A percentile compares a stretch with the other conserved stretches of the same genome.
phyloP scores from a whole-genome alignment of 2,113 vertebrate genomes.

The Hyperopisus bebe region DNA sequence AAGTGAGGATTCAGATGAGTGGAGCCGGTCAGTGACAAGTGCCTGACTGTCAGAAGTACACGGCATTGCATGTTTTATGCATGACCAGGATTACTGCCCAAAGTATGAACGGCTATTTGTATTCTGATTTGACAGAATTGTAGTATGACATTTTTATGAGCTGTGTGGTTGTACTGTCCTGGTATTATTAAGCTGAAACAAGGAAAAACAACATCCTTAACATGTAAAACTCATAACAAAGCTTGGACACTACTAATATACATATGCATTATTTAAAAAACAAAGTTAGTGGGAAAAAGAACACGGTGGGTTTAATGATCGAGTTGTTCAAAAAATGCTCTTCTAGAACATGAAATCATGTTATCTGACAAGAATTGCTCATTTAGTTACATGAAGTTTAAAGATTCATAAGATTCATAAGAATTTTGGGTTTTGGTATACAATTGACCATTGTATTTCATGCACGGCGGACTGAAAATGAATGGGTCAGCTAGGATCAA shows the following conservation, averaged over 20 bases:
- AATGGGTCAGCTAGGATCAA: not conserved
- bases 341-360: not conserved
- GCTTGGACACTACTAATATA: not conserved
- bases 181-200: not conserved
- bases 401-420: not conserved
- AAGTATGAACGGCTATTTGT: not conserved
- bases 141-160: not conserved
- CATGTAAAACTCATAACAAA: not conserved
- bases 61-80: conserved; percentile 17
- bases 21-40: conserved; percentile 41
- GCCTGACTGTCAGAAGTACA: conserved; percentile 25
- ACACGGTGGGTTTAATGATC: not conserved
- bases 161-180: not conserved
- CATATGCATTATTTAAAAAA: not conserved
- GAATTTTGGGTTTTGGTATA: not conserved
- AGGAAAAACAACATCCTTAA: not conserved
- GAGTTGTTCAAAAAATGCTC: not conserved
- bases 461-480: not conserved
- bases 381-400: not conserved
- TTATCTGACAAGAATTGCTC: not conserved
- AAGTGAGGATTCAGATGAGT: conserved; percentile 26
- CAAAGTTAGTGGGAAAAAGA: not conserved
- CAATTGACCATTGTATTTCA: not conserved
- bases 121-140: not conserved
- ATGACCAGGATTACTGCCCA: not conserved